Percentiles rank a stretch among this genome's conserved stretches.
Conservation (phyloP, 1,140 invertebrate species). For the Musca domestica region DNA sequence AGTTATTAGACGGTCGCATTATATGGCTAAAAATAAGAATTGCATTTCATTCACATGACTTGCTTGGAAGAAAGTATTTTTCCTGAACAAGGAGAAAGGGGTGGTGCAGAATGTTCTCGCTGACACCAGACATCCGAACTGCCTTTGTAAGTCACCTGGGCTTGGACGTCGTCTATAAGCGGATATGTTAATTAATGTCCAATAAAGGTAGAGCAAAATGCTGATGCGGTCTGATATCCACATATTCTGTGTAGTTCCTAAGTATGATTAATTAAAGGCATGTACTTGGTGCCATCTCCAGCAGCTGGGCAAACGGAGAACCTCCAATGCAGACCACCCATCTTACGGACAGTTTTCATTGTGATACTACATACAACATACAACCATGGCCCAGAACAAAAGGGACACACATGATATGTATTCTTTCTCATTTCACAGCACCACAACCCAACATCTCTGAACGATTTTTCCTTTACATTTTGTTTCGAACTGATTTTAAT, state of each 20-base stretch:
- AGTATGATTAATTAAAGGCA: constrained; percentile 7
- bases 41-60: not conserved
- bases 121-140: not conserved
- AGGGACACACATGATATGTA: too few species aligned
- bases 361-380: too few species aligned
- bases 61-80: not conserved
- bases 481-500: too few species aligned
- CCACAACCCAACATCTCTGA: too few species aligned
- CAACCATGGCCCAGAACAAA: too few species aligned
- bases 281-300: not conserved
- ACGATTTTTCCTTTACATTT: too few species aligned
- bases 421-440: too few species aligned
- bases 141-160: not conserved
- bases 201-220: not conserved
- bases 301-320: too few species aligned
- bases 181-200: constrained; percentile 13
- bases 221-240: not conserved
- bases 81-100: not conserved
- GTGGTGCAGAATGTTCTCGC: not conserved
- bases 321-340: too few species aligned
- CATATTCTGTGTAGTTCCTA: not conserved
- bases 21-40: not conserved
- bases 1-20: not conserved
- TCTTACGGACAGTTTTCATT: too few species aligned
- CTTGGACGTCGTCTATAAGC: not conserved